Base-by-base conservation (phyloP, 2,888 invertebrate genomes). In the Ochropleura plecta region DNA sequence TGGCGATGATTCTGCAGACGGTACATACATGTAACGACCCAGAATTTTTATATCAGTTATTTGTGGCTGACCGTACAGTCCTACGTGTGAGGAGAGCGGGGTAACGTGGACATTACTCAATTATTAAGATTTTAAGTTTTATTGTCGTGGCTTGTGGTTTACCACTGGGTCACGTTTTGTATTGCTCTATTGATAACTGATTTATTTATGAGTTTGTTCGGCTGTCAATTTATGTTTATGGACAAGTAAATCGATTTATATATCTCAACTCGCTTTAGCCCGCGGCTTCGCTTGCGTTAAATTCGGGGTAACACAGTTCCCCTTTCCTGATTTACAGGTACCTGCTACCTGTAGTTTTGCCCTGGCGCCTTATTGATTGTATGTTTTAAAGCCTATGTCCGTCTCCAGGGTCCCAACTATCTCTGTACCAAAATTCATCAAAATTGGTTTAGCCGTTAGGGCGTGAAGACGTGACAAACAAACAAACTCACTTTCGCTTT, bases 1-100 rank as follows among this genome's bases (percentile, higher is more conserved):
- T 89, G 87, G 81, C 75, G 87, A 88, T 88, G 85, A 86, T 82
- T 87, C 89, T 76, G 78, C 69, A 81, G 79, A 84, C 82, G 62
- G 71, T 79, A 81, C 81, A 86, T 79, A 81, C 81, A 86, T 83
- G 85, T 82, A 85, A 84, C 85, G 92, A 85, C 85, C 93, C 88
- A 92, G 89, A 91, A 79, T 84, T 84, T 82, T 82, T 83, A 80
- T 80, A 72, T 70, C 18, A 72, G 76, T 72, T 84, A 84, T 82
- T 84, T 72, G 76, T 63, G 63, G 71, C 81, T 51, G 62, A 64
- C 53, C 70, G 69, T 75, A 83, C 84, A 30, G 30, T 30, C 30
- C 9, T 62, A 78, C 68, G 64, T 80, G 82, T 44, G 30, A 72
- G 69, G 49, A 10, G 46, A 65, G 46, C 10, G 63, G 71, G 79